Base-by-base conservation (phyloP, 2,113 vertebrate genomes). In the Kryptolebias marmoratus region DNA sequence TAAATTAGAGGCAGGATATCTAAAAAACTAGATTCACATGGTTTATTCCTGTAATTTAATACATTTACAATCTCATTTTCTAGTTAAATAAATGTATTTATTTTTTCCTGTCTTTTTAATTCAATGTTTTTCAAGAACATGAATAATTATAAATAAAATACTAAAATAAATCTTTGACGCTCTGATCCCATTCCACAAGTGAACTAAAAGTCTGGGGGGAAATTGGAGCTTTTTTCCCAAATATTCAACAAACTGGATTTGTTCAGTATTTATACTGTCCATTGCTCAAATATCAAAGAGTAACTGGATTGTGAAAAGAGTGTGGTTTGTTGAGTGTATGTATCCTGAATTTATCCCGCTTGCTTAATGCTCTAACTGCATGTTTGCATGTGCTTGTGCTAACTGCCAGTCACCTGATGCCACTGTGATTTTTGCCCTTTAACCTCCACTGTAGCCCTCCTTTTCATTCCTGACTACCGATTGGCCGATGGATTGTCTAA, bases 381-480 rank as follows among this genome's bases (percentile, higher is more conserved):
- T 96, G 97, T 89, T 81, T 93, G 96, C 97, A 96, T 96, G 96
- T 95, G 98, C 97, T 95, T 96, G 93, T 95, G 95, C 97, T 95
- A 87, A 95, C 89, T 89, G 96, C 96, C 95, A 94, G 92, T 95
- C 96, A 95, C 96, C 96, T 95, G 76, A 96, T 91, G 93, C 96
- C 96, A 96, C 96, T 96, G 90, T 93, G 93, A 96, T 96, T 95
- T 98, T 94, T 98, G 93, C 96, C 96, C 95, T 97, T 96, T 96
- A 95, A 97, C 96, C 95, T 95, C 95, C 95, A 95, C 96, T 97
- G 67, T 90, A 99, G 98, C 98, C 95, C 97, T 99, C 94, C 97
- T 99, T 97, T 98, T 98, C 96, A 99, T 99, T 95, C 98, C 98
- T 93, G 98, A 99, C 96, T 99, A 98, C 96, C 98, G 98, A 93